Evolutionary conservation across 2,888 invertebrate genomes (phyloP), one percentile per base, ranked within the genome.

Genomic region (Drosophila neotestacea): DNA sequence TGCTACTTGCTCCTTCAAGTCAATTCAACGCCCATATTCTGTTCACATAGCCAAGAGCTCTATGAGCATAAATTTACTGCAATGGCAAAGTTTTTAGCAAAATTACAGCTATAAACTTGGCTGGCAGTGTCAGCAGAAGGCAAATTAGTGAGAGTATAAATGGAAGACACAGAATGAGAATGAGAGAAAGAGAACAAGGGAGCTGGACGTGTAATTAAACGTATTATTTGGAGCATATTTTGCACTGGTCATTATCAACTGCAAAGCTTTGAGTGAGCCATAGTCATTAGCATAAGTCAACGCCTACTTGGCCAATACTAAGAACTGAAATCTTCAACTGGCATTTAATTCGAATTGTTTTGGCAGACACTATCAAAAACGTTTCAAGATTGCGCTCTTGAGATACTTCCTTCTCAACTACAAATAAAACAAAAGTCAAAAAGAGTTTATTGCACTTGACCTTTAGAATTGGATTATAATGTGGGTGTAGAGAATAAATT

Each of bases 51-150:
- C 36, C 6, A 27, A 54, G 41, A 59, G 62, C 56, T 50, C 60
- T 48, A 28, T 50, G 46, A 28, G 65, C 60, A 39, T 39, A 54
- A 81, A 88, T 83, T 88, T 76, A 82, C 72, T 73, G 73, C 71
- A 78, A 58, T 62, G 66, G 61, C 72, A 74, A 88, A 88, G 84
- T 88, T 88, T 85, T 69, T 39, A 85, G 68, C 72, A 52, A 71
- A 88, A 83, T 83, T 77, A 70, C 74, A 66, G 73, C 65, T 51
- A 73, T 84, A 83, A 88, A 88, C 68, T 77, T 83, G 62, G 80
- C 63, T 70, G 64, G 76, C 61, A 38, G 60, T 65, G 82, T 72
- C 82, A 82, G 79, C 82, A 79, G 63, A 64, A 69, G 67, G 71
- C 79, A 79, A 79, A 76, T 77, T 77, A 73, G 82, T 64, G n/a